phyloP scores from a whole-genome alignment of 2,888 invertebrate genomes.

The Pseudoips prasinana region DNA sequence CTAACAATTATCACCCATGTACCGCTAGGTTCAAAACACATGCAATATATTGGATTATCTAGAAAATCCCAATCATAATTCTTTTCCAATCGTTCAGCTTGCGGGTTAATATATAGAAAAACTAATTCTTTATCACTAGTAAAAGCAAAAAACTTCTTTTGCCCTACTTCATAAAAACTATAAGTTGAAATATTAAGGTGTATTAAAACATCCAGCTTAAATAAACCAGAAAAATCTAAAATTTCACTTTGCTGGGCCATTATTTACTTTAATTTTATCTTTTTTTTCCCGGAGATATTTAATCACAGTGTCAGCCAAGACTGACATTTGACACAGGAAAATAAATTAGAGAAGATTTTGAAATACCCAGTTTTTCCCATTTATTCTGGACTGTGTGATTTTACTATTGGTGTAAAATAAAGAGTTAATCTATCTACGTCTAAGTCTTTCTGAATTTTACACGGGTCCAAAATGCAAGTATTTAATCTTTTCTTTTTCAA shows the following conservation, averaged over 20 bases:
- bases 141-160: slow-evolving; percentile 70
- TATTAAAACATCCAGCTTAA: slow-evolving; percentile 70
- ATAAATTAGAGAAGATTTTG: too few species aligned
- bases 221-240: slow-evolving; percentile 72
- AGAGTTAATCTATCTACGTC: too few species aligned
- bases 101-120: slow-evolving; percentile 64
- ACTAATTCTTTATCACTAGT: slow-evolving; percentile 67
- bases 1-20: slow-evolving; percentile 87
- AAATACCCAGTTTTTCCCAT: too few species aligned
- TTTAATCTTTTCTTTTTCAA: too few species aligned
- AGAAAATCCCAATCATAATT: slow-evolving; percentile 74
- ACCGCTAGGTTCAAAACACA: slow-evolving; percentile 93
- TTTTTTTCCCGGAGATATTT: too few species aligned
- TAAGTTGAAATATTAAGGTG: slow-evolving; percentile 64
- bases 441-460: too few species aligned
- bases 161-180: slow-evolving; percentile 72
- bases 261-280: neutral
- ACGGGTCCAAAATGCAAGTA: too few species aligned
- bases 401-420: too few species aligned
- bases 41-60: slow-evolving; percentile 82
- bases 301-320: too few species aligned
- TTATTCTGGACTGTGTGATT: too few species aligned
- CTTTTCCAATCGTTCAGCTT: slow-evolving; percentile 60
- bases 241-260: slow-evolving; percentile 62
- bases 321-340: too few species aligned